Conservation (phyloP, 2,888 invertebrate species). For the Acleris emargana region DNA sequence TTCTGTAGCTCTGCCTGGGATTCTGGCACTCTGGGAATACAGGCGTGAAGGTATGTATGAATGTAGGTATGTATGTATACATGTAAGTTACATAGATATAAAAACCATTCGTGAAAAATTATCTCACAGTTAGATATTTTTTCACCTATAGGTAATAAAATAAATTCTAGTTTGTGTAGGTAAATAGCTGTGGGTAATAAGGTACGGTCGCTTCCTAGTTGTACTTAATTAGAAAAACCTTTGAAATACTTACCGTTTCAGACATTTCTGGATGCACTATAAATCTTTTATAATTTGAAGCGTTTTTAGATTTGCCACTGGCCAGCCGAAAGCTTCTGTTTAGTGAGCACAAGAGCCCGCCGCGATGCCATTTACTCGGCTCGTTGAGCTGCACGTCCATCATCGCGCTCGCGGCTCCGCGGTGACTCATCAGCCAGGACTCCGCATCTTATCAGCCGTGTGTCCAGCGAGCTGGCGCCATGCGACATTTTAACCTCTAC, state of each 20-base stretch:
- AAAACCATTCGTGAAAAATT: too few species aligned
- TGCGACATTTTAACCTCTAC: constrained; percentile 12
- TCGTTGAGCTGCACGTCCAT: constrained; percentile 74
- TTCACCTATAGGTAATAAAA: too few species aligned
- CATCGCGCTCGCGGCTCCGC: constrained; percentile 68
- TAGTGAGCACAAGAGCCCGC: constrained; percentile 74
- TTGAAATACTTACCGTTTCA: constrained; percentile 49
- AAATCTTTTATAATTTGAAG: constrained; percentile 59
- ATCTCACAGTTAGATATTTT: too few species aligned
- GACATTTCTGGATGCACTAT: constrained; percentile 60
- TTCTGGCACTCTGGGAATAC: too few species aligned
- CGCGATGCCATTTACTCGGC: constrained; percentile 74
- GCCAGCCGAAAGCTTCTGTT: constrained; percentile 77
- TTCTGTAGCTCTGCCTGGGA: too few species aligned
- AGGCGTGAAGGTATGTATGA: too few species aligned
- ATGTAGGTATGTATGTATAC: too few species aligned
- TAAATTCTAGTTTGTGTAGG: too few species aligned
- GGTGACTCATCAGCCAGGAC: constrained; percentile 69
- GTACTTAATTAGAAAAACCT: too few species aligned
- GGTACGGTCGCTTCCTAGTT: too few species aligned
- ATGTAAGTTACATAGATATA: too few species aligned
- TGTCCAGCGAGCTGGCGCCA: constrained; percentile 63
- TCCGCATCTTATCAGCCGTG: constrained; percentile 57
- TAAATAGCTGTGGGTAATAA: too few species aligned
- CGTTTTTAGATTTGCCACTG: constrained; percentile 63